Conservation (phyloP, 2,888 invertebrate species). For the Epinotia demarniana region DNA sequence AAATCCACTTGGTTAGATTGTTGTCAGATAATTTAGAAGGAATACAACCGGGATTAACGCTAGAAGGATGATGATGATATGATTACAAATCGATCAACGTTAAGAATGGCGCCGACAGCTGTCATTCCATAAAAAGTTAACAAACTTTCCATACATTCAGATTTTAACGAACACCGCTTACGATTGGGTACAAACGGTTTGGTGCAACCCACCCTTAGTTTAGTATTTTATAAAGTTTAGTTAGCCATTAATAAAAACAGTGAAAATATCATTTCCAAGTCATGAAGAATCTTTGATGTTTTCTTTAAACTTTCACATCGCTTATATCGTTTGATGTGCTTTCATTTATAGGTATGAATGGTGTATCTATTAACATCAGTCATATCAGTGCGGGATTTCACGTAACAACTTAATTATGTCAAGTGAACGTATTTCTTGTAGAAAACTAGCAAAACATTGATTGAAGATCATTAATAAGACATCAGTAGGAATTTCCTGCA, state of each 20-base stretch:
- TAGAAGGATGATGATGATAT: too few relatives aligned
- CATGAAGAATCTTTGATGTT: neutral
- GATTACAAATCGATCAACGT: too few relatives aligned
- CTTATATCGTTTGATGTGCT: conserved; percentile 26
- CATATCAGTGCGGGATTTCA: conserved; percentile 14
- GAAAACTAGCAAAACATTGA: conserved; percentile 17
- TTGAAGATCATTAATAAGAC: conserved; percentile 24
- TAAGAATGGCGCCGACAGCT: too few relatives aligned
- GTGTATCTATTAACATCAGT: conserved; percentile 4
- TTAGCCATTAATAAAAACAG: neutral
- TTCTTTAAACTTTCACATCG: conserved; percentile 13
- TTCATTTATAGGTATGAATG: conserved; percentile 26
- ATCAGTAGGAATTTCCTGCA: conserved; percentile 8
- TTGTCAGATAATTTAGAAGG: too few relatives aligned
- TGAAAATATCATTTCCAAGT: neutral
- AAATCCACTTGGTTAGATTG: too few relatives aligned
- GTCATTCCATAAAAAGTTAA: too few relatives aligned
- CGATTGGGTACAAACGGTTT: too few relatives aligned
- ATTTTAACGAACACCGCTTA: too few relatives aligned
- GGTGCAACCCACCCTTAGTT: too few relatives aligned
- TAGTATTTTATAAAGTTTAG: too few relatives aligned
- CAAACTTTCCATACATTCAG: too few relatives aligned
- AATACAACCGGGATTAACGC: too few relatives aligned
- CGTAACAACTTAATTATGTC: conserved; percentile 20
- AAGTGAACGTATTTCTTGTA: conserved; percentile 17